Base-by-base conservation (phyloP, 2,797 vertebrate species). In the Knipowitschia caucasica region DNA sequence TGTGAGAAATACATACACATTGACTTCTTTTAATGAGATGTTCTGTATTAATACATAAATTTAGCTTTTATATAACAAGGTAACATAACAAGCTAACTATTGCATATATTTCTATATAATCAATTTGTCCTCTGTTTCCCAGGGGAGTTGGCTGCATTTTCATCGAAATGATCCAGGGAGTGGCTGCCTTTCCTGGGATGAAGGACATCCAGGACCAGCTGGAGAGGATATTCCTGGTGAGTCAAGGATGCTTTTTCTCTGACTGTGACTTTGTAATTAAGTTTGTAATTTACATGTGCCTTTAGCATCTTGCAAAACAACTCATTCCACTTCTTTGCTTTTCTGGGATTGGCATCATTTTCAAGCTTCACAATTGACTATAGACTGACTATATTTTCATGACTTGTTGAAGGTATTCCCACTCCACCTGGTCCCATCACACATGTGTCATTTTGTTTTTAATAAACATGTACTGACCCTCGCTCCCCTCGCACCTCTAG, bases 111-210 rank as follows among this genome's bases (percentile, higher is more conserved):
- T 30, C 10, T 29, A 17, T 10, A 9, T 45, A 51, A 38, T 3
- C 10, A 11, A 4, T 25, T 57, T 34, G 33, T 42, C 0, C 52
- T 52, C 3, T 75, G 12, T 76, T 17, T 66, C 67, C 73, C 47
- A 97, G 95, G 95, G 96, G 96, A 47, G 96, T 98, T 1, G 96
- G 95, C 55, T 98, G 96, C 80, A 98, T 98, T 84, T 98, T 98
- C 77, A 90, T 98, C 43, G 96, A 98, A 87, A 98, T 98, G 96
- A 97, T 96, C 77, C 96, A 98, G 86, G 96, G 96, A 51, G 93
- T 95, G 11, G 94, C 96, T 80, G 95, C 95, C 56, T 98, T 98
- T 86, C 95, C 96, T 18, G 95, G 96, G 84, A 96, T 98, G 93
- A 98, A 98, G 89, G 95, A 98, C 81, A 95, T 97, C 75, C 95